Conservation (phyloP, 2,888 invertebrate species). For the Ernsta delagoae region DNA sequence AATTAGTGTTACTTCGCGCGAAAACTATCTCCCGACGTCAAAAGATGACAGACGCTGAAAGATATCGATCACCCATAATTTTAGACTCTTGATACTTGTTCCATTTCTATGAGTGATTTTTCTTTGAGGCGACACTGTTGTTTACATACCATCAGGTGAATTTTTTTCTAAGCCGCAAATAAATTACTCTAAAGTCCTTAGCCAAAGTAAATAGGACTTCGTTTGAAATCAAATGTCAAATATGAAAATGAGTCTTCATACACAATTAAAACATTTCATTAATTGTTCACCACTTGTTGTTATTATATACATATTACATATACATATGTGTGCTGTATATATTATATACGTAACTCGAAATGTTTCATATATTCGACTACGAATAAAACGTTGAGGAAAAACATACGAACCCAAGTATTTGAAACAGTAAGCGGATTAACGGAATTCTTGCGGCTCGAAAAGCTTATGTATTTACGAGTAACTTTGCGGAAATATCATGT, state of each 20-base stretch:
- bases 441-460: constrained; percentile 9
- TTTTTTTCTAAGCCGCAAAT: neutral
- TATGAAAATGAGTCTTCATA: neutral
- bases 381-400: neutral
- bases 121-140: neutral
- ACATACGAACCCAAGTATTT: constrained; percentile 8
- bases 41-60: constrained; percentile 40
- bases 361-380: neutral
- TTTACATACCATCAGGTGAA: neutral
- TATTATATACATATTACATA: neutral
- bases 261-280: neutral
- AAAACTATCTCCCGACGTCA: constrained; percentile 21
- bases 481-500: constrained; percentile 2
- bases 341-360: neutral
- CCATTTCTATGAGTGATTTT: constrained; percentile 10
- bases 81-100: constrained; percentile 40
- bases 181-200: constrained; percentile 6
- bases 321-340: neutral
- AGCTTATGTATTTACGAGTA: constrained; percentile 6
- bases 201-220: neutral
- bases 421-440: constrained; percentile 11
- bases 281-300: neutral
- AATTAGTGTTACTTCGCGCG: constrained; percentile 35
- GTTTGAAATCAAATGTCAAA: neutral
- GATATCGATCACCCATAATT: constrained; percentile 43